phyloP scores from a whole-genome alignment of 2,888 invertebrate species.

The Spodoptera littoralis region DNA sequence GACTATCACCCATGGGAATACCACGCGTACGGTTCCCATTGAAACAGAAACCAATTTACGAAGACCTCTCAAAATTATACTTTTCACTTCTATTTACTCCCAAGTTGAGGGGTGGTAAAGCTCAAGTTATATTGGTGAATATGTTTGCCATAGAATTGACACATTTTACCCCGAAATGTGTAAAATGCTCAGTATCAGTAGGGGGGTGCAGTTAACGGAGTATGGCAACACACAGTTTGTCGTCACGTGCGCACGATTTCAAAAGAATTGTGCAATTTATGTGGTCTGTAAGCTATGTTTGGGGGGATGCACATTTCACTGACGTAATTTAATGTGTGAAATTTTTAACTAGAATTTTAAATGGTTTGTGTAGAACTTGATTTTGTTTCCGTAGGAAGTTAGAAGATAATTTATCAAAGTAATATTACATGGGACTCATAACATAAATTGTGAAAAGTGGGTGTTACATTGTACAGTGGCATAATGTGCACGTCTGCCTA shows the following conservation, averaged over 20 bases:
- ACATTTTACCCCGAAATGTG: conserved; percentile 77
- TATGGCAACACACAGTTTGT: conserved; percentile 69
- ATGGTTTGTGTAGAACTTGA: too few relatives aligned
- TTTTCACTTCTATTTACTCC: not conserved
- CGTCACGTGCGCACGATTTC: conserved; percentile 74
- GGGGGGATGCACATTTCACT: conserved; percentile 17
- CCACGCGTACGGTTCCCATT: conserved; percentile 70
- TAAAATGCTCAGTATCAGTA: conserved; percentile 56
- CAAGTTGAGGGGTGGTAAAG: conserved; percentile 36
- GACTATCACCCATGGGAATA: conserved; percentile 66
- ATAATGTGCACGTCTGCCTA: too few relatives aligned
- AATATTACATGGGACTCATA: too few relatives aligned
- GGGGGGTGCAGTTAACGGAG: conserved; percentile 75
- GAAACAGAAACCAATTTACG: conserved; percentile 61
- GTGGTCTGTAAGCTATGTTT: conserved; percentile 39
- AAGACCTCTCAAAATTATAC: conserved; percentile 46
- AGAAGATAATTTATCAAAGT: too few relatives aligned
- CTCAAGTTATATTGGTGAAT: conserved; percentile 60
- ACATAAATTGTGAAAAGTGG: too few relatives aligned
- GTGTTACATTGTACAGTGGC: too few relatives aligned
- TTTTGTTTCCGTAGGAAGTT: too few relatives aligned
- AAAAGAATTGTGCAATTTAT: conserved; percentile 62
- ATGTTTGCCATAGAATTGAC: conserved; percentile 61
- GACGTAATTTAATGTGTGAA: conserved; percentile 1
- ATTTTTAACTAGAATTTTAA: conserved; percentile 2